Conservation (phyloP, 2,888 invertebrate genomes). For the Phanerotoma sp. region DNA sequence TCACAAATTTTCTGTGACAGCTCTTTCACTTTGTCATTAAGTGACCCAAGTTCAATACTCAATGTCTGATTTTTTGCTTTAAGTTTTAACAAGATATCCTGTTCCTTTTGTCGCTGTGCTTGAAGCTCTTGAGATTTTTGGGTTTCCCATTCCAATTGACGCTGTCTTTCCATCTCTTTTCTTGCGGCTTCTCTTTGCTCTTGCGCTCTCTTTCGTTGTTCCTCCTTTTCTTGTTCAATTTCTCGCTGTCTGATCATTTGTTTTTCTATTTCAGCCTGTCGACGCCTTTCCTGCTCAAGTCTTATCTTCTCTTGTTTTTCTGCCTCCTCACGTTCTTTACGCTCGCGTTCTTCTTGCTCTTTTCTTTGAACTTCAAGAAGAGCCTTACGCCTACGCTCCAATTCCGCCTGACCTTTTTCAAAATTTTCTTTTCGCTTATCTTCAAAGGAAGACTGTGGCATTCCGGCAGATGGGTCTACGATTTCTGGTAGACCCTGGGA, state of each 20-base stretch:
- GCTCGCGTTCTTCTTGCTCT: conserved; percentile 90
- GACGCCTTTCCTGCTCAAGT: conserved; percentile 70
- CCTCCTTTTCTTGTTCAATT: conserved; percentile 72
- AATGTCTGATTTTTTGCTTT: conserved; percentile 87
- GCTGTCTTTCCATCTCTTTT: conserved; percentile 90
- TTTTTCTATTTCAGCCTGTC: conserved; percentile 84
- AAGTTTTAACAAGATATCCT: conserved; percentile 78
- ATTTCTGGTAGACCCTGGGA: conserved; percentile 48
- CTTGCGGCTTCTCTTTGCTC: conserved; percentile 80
- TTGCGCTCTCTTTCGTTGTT: conserved; percentile 74
- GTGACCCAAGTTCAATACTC: conserved; percentile 68
- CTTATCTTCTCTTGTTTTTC: conserved; percentile 81
- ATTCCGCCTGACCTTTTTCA: conserved; percentile 95
- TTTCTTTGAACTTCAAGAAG: conserved; percentile 88
- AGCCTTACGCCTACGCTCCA: conserved; percentile 86
- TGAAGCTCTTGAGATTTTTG: conserved; percentile 85
- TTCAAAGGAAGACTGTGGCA: conserved; percentile 76
- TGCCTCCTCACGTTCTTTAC: conserved; percentile 88
- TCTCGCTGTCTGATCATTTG: conserved; percentile 79
- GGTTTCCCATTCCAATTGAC: conserved; percentile 95
- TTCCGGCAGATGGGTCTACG: conserved; percentile 53
- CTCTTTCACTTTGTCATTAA: conserved; percentile 73
- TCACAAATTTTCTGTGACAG: conserved; percentile 79
- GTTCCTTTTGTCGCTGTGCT: conserved; percentile 81
- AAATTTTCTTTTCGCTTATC: conserved; percentile 97